phyloP scores from a whole-genome alignment of 2,113 vertebrate species.

The Trichechus manatus region DNA sequence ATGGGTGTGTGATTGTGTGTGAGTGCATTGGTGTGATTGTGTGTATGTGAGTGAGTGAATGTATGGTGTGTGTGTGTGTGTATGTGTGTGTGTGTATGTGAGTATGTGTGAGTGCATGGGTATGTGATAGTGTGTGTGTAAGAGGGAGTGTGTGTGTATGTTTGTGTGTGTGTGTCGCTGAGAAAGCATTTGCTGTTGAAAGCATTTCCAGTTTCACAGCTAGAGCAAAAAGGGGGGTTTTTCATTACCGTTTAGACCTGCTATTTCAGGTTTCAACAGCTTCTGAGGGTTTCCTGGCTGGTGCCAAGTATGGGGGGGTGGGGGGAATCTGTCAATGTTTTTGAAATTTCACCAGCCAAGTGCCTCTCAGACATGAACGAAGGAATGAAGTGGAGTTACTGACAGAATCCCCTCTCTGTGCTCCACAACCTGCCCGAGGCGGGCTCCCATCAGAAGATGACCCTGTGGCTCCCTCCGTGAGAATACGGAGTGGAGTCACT shows the following conservation, averaged over 20 bases:
- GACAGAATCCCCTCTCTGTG: not conserved
- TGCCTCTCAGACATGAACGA: conserved; percentile 1
- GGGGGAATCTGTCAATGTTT: conserved; percentile 41
- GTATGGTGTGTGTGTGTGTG: no score
- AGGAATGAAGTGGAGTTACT: not conserved
- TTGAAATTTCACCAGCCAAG: conserved; percentile 31
- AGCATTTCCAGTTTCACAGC: not conserved
- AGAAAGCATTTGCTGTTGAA: not conserved
- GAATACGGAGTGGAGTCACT: accelerated
- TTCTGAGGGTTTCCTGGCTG: not conserved
- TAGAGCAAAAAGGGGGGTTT: not conserved
- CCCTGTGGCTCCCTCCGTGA: accelerated
- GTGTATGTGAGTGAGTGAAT: no score
- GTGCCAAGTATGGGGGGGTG: conserved; percentile 28
- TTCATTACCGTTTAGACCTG: not conserved
- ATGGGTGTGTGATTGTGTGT: no score
- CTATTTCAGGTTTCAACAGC: conserved; percentile 57
- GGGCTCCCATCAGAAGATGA: not conserved
- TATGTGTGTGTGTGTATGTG: no score
- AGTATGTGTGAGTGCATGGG: not conserved
- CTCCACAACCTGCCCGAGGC: not conserved
- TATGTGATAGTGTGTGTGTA: no score
- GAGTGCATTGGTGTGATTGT: no score
- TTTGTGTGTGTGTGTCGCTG: accelerated
- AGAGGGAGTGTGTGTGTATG: not conserved